Conservation (phyloP, 2,888 invertebrate genomes). For the Tachina fera region DNA sequence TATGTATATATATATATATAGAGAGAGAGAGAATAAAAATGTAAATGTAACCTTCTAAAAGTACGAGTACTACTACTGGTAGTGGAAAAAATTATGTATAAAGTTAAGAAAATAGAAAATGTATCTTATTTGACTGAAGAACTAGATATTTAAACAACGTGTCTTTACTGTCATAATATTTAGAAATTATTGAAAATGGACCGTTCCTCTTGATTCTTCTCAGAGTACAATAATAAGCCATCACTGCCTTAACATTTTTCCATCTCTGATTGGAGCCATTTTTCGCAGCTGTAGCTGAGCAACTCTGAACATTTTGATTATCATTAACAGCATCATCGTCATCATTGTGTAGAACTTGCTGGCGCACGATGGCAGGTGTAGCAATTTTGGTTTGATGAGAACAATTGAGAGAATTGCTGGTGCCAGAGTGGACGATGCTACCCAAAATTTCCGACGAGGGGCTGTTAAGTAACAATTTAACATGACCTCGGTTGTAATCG, state of each 20-base stretch:
- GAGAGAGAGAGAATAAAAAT: conserved; percentile 25
- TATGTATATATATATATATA: conserved; percentile 6
- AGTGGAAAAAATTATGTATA: conserved; percentile 24
- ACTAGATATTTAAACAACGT: conserved; percentile 53
- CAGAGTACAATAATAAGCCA: conserved; percentile 94
- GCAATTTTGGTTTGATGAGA: conserved; percentile 64
- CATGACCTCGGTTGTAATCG: conserved; percentile 73
- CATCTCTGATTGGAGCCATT: conserved; percentile 86
- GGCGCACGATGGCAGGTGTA: not conserved
- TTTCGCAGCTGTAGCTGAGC: conserved; percentile 42
- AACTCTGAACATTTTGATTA: conserved; percentile 33
- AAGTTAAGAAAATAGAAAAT: conserved; percentile 21
- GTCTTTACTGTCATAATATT: conserved; percentile 51
- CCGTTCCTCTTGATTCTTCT: conserved; percentile 95
- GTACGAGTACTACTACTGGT: conserved; percentile 42
- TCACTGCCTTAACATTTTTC: conserved; percentile 93
- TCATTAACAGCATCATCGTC: conserved; percentile 12
- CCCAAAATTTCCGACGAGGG: conserved; percentile 77
- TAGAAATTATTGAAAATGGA: conserved; percentile 75
- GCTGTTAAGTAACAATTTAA: conserved; percentile 77
- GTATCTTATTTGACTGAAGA: conserved; percentile 42
- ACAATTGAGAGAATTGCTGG: conserved; percentile 73
- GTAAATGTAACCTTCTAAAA: conserved; percentile 32
- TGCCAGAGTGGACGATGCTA: conserved; percentile 73
- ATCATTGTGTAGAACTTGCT: conserved; percentile 7